These are phyloP conservation scores for Archegozetes longisetosus DNA, from an alignment of 1,140 invertebrate genomes.

Conservation along the genomic window DNA sequence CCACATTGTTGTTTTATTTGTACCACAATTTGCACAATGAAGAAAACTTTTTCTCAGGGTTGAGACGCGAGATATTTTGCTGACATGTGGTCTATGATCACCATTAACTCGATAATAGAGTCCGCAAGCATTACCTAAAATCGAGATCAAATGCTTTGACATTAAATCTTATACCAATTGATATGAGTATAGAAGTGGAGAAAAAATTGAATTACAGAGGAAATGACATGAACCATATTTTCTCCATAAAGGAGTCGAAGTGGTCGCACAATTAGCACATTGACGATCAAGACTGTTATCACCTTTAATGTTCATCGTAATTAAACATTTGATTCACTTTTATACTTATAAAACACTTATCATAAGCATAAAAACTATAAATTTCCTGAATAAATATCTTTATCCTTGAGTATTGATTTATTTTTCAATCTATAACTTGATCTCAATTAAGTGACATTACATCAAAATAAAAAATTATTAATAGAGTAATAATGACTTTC, in stretches of 20 bases:
- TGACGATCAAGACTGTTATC: constrained; percentile 20
- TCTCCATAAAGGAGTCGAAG: constrained; percentile 27
- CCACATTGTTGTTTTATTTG: background rate
- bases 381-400: too few relatives aligned
- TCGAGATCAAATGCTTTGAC: background rate
- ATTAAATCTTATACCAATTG: background rate
- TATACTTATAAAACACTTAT: too few relatives aligned
- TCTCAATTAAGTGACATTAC: too few relatives aligned
- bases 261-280: constrained; percentile 32
- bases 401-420: too few relatives aligned
- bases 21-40: constrained; percentile 39
- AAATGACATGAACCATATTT: constrained; percentile 88
- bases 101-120: constrained; percentile 99
- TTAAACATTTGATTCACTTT: too few relatives aligned
- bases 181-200: too few relatives aligned
- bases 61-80: constrained; percentile 10
- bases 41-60: constrained; percentile 75
- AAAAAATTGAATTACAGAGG: constrained; percentile 55
- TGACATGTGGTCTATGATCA: constrained; percentile 20
- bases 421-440: too few relatives aligned
- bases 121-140: constrained; percentile 66
- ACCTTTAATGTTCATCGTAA: background rate
- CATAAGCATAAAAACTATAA: too few relatives aligned
- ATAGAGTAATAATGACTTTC: too few relatives aligned
- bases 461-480: too few relatives aligned